Conservation (phyloP, 2,888 invertebrate genomes). For the Melipona bicolor region DNA sequence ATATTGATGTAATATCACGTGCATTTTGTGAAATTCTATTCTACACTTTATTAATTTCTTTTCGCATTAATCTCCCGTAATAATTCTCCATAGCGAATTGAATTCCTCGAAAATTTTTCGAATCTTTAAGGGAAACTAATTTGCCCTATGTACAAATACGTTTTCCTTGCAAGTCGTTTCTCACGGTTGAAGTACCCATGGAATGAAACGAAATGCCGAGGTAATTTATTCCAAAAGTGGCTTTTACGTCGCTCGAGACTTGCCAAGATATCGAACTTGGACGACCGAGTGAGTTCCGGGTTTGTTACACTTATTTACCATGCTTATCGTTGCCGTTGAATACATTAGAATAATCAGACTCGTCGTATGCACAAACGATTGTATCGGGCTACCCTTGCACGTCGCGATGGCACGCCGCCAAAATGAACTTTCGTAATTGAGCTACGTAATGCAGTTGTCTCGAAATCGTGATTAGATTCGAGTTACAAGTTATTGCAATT, state of each 20-base stretch:
- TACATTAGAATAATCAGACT: constrained; percentile 39
- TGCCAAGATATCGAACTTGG: constrained; percentile 30
- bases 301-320: constrained; percentile 33
- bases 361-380: constrained; percentile 14
- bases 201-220: not conserved
- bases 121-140: no score
- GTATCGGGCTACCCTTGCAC: constrained; percentile 8
- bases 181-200: no score
- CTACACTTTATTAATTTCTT: no score
- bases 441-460: not conserved
- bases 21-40: no score
- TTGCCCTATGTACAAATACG: not conserved
- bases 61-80: no score
- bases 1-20: no score
- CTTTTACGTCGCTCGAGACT: not conserved
- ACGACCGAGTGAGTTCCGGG: constrained; percentile 19
- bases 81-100: no score
- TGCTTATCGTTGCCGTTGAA: constrained; percentile 32
- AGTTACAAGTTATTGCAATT: no score
- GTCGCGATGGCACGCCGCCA: constrained; percentile 13
- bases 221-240: constrained; percentile 19
- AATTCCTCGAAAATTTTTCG: no score
- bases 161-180: not conserved
- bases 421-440: constrained; percentile 30
- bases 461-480: not conserved